Conservation (phyloP, 1,140 invertebrate genomes). For the Monochamus saltuarius region DNA sequence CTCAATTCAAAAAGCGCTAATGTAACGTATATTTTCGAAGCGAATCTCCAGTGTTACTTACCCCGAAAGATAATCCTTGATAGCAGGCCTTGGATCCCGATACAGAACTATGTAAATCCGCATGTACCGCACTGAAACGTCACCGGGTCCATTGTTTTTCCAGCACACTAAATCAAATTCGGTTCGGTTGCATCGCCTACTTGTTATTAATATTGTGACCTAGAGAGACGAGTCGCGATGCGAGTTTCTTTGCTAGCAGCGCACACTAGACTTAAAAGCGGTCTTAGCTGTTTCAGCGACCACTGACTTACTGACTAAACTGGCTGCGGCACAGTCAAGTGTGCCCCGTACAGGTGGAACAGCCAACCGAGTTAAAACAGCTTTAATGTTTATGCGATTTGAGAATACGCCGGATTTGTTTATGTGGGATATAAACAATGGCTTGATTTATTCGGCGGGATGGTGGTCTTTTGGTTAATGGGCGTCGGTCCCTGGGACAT, state of each 20-base stretch:
- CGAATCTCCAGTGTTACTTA: too few species aligned
- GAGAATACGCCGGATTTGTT: slow-evolving; percentile 7
- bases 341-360: slow-evolving; percentile 17
- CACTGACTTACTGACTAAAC: slow-evolving; percentile 18
- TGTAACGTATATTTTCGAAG: too few species aligned
- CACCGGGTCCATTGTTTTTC: too few species aligned
- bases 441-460: slow-evolving; percentile 6
- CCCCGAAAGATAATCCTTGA: too few species aligned
- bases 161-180: background rate
- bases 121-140: background rate
- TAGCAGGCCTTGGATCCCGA: too few species aligned
- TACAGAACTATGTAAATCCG: background rate
- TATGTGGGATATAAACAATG: slow-evolving; percentile 19
- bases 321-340: slow-evolving; percentile 13
- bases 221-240: background rate
- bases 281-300: slow-evolving; percentile 3
- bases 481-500: too few species aligned
- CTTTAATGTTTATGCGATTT: slow-evolving; percentile 4
- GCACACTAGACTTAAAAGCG: slow-evolving; percentile 4
- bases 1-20: too few species aligned
- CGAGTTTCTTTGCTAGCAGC: background rate
- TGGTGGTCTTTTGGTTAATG: too few species aligned
- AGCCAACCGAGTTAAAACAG: background rate
- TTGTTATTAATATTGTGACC: slow-evolving; percentile 3
- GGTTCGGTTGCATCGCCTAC: slow-evolving; percentile 1